These are phyloP conservation scores for Aleadryas rufinucha DNA, from an alignment of 2,113 vertebrate genomes.

Conservation along the genomic window DNA sequence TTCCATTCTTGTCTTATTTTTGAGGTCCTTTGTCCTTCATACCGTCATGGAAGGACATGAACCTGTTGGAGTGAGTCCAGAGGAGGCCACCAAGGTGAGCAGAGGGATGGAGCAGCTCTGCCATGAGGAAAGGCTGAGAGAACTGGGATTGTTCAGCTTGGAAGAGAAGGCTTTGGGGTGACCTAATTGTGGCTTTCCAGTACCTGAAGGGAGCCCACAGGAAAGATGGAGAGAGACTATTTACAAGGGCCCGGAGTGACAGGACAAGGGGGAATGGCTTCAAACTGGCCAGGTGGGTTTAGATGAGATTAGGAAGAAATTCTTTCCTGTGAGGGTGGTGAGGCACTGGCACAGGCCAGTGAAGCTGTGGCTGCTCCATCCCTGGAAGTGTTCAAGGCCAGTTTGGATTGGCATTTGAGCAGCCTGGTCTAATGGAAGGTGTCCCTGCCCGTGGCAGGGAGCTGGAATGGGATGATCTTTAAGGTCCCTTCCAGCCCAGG, in stretches of 20 bases:
- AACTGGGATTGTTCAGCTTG: fast-evolving
- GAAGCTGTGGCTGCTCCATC: neutral
- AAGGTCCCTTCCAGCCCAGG: neutral
- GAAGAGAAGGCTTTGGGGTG: neutral
- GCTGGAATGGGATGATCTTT: fast-evolving
- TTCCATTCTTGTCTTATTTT: neutral
- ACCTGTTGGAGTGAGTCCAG: fast-evolving
- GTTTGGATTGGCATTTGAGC: neutral
- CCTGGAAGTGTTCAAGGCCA: neutral
- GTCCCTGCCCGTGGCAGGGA: neutral
- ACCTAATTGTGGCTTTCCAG: fast-evolving
- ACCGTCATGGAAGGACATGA: neutral
- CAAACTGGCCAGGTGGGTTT: no score
- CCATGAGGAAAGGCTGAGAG: neutral
- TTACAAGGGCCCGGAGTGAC: neutral
- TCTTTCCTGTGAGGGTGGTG: fast-evolving
- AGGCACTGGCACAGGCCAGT: neutral
- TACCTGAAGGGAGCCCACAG: neutral
- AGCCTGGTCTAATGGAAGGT: fast-evolving
- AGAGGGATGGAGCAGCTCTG: neutral
- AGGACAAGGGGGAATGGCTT: fast-evolving
- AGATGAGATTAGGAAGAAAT: neutral
- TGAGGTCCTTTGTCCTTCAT: neutral
- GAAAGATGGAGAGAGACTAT: neutral
- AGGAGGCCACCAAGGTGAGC: neutral